Base-by-base conservation (phyloP, 92 coral and sea anemone species). In the Zoanthus sociatus region DNA sequence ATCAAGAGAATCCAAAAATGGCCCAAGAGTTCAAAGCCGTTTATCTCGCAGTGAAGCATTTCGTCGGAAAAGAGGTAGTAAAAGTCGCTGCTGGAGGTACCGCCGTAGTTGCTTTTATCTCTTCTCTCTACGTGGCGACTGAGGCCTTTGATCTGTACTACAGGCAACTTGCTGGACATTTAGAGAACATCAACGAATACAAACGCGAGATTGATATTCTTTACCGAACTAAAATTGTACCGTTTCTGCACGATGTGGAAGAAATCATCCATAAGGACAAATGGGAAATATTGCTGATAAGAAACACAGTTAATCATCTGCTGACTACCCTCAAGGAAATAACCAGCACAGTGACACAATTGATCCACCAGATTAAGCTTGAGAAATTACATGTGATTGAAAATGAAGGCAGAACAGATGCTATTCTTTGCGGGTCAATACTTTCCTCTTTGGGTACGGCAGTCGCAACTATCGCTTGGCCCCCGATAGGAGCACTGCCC, bases 151-250 rank as follows among this genome's bases (percentile, higher is more conserved):
- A 60, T n/a, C 20, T 61, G 17, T 78, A 31, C 51, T 61, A 46
- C 26, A 42, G 53, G 14, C 60, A 16, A 20, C 72, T 78, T 18
- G 37, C 73, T 4, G 18, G 37, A 26, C 84, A 60, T 61, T 1
- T 61, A 12, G 72, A 78, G 72, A 78, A 60, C 17, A 72, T 37
- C 9, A 61, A n/a, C 5, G 84, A 42, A n/a, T 78, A 78, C 71
- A 18, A 50, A 10, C 60, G 42, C 8, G 84, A 61, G 44, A 78
- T 78, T 7, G 72, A 12, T 7, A n/a, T 42, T 17, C 84, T 78
- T 78, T 78, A 78, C 84, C 51, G 53, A 61, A n/a, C 51, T 64
- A 60, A 78, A 64, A 78, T 78, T 2, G 17, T 42, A 16, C 84
- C 84, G 8, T 30, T 75, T 20, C 61, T 75, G 33, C 16, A 1